phyloP scores from a whole-genome alignment of 1,140 invertebrate species.

The Brachionus manjavacas region DNA sequence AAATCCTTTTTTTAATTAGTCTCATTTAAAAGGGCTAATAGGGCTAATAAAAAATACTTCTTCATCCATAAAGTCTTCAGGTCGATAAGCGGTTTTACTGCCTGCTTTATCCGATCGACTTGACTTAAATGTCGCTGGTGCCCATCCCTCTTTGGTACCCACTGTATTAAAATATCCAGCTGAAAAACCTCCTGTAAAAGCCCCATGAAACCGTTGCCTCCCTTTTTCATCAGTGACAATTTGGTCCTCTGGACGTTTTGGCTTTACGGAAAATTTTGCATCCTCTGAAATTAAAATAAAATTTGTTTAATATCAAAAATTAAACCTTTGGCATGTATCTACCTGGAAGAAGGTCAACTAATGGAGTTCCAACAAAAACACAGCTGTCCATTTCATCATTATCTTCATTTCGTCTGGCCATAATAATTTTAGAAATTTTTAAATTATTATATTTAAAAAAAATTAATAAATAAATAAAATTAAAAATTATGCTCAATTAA shows the following conservation, averaged over 20 bases:
- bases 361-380: constrained; percentile 32
- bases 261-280: constrained; percentile 38
- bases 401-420: constrained; percentile 3
- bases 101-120: constrained; percentile 67
- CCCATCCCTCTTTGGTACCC: constrained; percentile 89
- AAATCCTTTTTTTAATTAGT: constrained; percentile 65
- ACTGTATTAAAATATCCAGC: constrained; percentile 96
- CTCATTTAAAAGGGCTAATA: constrained; percentile 20
- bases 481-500: not conserved
- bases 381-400: constrained; percentile 9
- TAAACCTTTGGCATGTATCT: not conserved
- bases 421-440: not conserved
- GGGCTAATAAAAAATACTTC: constrained; percentile 59
- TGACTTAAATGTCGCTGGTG: constrained; percentile 83
- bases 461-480: not conserved
- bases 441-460: not conserved
- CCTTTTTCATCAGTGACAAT: constrained; percentile 40
- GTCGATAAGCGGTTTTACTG: constrained; percentile 44
- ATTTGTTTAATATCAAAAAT: not conserved
- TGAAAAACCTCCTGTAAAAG: constrained; percentile 97
- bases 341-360: constrained; percentile 11
- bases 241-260: constrained; percentile 36
- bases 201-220: constrained; percentile 87
- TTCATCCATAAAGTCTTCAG: constrained; percentile 95
- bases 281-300: constrained; percentile 2